Percentiles rank a stretch among this genome's conserved stretches.
These are phyloP conservation scores for Drosophila tristis DNA, from an alignment of 1,140 invertebrate species.

Conservation along the genomic window DNA sequence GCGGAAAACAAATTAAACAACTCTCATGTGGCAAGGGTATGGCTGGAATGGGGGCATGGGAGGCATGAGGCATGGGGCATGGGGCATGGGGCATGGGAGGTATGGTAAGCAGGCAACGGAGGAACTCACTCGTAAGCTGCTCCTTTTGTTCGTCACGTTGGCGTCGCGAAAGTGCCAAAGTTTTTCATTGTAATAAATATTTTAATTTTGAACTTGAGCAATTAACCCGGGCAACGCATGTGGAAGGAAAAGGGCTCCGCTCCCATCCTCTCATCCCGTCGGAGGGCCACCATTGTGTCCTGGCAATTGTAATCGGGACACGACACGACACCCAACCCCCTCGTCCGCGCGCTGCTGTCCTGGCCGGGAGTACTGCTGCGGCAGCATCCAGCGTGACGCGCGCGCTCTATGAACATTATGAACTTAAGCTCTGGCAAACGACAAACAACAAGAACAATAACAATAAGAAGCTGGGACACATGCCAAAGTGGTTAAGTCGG, in stretches of 20 bases:
- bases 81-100: neutral
- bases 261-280: neutral
- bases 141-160: constrained; percentile 69
- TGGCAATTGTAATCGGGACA: constrained; percentile 55
- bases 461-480: constrained; percentile 72
- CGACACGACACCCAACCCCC: neutral
- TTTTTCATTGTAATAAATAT: constrained; percentile 83
- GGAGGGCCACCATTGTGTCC: constrained; percentile 31
- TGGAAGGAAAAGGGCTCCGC: constrained; percentile 38
- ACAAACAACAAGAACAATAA: constrained; percentile 55
- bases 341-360: neutral
- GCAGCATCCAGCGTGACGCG: neutral
- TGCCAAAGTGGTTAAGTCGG: constrained; percentile 73
- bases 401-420: constrained; percentile 62
- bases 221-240: constrained; percentile 77
- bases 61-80: no score
- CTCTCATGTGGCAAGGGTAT: constrained; percentile 15
- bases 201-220: constrained; percentile 82
- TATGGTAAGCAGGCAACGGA: neutral
- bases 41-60: neutral
- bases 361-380: no score
- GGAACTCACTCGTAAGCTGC: constrained; percentile 54
- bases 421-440: constrained; percentile 66
- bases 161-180: constrained; percentile 79
- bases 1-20: constrained; percentile 57